These are phyloP conservation scores for Nannoperca obscura DNA, from an alignment of 2,797 vertebrate genomes.

Conservation along the genomic window DNA sequence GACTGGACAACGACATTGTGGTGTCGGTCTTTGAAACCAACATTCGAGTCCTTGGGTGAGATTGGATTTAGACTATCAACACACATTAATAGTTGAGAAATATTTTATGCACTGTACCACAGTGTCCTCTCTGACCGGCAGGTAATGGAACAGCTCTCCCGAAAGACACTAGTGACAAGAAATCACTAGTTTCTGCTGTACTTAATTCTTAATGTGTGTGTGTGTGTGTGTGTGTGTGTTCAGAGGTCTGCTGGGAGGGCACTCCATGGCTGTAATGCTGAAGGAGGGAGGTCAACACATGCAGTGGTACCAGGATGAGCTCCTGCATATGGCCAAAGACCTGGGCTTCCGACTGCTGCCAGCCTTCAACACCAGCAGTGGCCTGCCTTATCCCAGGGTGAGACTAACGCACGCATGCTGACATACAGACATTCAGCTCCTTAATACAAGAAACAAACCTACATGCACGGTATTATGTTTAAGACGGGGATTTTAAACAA, in stretches of 20 bases:
- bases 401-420: slow-evolving; percentile 59
- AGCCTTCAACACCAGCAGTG: slow-evolving; percentile 98
- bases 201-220: background rate
- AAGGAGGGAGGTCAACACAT: slow-evolving; percentile 93
- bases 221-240: slow-evolving; percentile 36
- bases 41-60: slow-evolving; percentile 99
- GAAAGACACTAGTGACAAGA: background rate
- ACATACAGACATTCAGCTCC: background rate
- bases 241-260: slow-evolving; percentile 96
- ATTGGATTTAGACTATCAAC: slow-evolving; percentile 23
- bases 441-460: background rate
- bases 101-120: background rate
- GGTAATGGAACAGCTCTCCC: background rate
- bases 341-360: slow-evolving; percentile 94
- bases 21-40: slow-evolving; percentile 99
- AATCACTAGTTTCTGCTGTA: background rate
- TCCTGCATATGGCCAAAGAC: slow-evolving; percentile 97
- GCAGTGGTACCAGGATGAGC: slow-evolving; percentile 96
- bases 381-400: slow-evolving; percentile 97
- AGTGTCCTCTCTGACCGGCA: background rate
- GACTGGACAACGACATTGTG: slow-evolving; percentile 98
- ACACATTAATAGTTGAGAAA: background rate
- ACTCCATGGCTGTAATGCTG: slow-evolving; percentile 97
- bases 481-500: background rate
- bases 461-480: background rate